A percentile compares a stretch with the other conserved stretches of the same genome.
These are phyloP conservation scores for Notothenia coriiceps DNA, from an alignment of 2,113 vertebrate species.

Conservation along the genomic window DNA sequence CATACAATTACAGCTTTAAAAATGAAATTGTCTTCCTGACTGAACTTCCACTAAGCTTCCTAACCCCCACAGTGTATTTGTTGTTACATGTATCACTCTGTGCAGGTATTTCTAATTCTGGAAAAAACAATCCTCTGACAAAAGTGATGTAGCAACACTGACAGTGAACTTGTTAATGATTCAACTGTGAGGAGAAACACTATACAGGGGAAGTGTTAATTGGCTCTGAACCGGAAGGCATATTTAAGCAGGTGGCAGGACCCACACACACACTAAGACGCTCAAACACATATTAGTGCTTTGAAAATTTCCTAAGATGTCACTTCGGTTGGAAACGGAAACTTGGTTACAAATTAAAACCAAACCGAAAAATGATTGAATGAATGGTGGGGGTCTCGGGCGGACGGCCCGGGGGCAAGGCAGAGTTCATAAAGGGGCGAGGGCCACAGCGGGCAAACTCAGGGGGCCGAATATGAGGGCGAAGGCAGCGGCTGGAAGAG, in stretches of 20 bases:
- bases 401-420: too few relatives aligned
- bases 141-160: conserved; percentile 11
- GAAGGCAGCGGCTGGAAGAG: too few relatives aligned
- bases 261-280: neutral
- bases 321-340: neutral
- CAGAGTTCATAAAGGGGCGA: too few relatives aligned
- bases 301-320: neutral
- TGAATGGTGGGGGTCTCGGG: too few relatives aligned
- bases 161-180: conserved; percentile 36
- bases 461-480: too few relatives aligned
- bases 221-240: conserved; percentile 26
- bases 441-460: too few relatives aligned
- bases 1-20: neutral
- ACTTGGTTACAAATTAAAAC: too few relatives aligned
- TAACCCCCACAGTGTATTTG: neutral
- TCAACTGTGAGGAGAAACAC: conserved; percentile 34
- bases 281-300: neutral
- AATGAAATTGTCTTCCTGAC: too few relatives aligned
- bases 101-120: conserved; percentile 23
- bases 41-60: too few relatives aligned
- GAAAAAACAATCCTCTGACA: neutral
- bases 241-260: conserved; percentile 21
- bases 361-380: too few relatives aligned
- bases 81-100: neutral
- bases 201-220: conserved; percentile 34